A percentile compares a stretch with the other conserved stretches of the same genome.
These are phyloP conservation scores for Momotus momota DNA, from an alignment of 2,797 vertebrate genomes.

Conservation along the genomic window DNA sequence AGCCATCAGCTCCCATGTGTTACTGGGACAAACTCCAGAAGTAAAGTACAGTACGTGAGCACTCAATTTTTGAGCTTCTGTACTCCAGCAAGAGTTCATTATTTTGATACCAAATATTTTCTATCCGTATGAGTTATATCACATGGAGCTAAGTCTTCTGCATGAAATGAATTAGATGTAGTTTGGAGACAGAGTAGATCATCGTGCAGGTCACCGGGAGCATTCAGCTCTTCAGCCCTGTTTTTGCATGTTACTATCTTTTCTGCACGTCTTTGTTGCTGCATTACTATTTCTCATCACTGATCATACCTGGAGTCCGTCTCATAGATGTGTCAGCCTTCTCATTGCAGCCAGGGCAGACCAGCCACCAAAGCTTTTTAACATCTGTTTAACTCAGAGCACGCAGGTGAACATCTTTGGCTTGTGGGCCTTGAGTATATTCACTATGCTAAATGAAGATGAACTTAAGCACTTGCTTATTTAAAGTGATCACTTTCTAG, in stretches of 20 bases:
- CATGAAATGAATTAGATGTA: neutral
- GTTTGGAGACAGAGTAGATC: neutral
- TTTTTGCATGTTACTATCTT: neutral
- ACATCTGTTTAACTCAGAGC: neutral
- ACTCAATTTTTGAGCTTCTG: neutral
- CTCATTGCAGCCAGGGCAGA: neutral
- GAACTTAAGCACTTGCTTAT: neutral
- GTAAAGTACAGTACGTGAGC: neutral
- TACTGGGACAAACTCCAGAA: neutral
- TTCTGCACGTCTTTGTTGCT: neutral
- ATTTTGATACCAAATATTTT: neutral
- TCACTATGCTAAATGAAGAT: neutral
- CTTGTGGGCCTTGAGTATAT: neutral
- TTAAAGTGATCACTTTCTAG: neutral
- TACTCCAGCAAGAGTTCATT: neutral
- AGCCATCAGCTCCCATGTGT: neutral
- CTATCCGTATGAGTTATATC: neutral
- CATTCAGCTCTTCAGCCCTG: neutral
- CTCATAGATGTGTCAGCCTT: rapidly evolving
- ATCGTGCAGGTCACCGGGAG: neutral
- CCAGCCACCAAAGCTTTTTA: neutral
- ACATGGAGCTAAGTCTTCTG: neutral
- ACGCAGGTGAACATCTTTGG: neutral
- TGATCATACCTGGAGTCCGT: rapidly evolving
- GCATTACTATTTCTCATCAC: neutral